A percentile compares a stretch with the other conserved stretches of the same genome.
phyloP scores from a whole-genome alignment of 2,113 vertebrate genomes.

The Galbula dea region DNA sequence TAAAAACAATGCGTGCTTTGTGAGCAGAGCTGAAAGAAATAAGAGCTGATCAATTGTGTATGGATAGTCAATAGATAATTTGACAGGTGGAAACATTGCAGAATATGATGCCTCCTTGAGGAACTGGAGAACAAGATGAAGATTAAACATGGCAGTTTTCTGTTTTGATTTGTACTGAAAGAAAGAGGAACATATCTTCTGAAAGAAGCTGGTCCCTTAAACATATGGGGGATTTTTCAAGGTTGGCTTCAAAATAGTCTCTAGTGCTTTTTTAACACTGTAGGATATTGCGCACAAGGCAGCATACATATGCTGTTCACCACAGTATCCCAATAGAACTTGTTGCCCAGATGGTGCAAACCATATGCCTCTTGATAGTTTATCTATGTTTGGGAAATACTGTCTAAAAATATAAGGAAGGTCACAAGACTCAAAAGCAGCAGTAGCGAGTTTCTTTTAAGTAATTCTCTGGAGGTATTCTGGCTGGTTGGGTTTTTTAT shows the following conservation, averaged over 20 bases:
- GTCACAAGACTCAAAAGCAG: not conserved
- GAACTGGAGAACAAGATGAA: conserved; percentile 29
- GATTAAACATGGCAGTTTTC: conserved; percentile 29
- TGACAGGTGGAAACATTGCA: not conserved
- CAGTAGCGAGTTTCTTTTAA: not conserved
- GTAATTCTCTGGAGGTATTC: not conserved
- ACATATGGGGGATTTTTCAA: conserved; percentile 67
- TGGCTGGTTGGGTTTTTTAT: not conserved
- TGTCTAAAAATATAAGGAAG: conserved; percentile 25
- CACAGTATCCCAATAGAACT: conserved; percentile 51
- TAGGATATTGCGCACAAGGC: conserved; percentile 35
- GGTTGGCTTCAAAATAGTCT: conserved; percentile 58
- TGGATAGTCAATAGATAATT: not conserved
- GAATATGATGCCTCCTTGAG: conserved; percentile 4
- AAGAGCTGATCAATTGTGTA: not conserved
- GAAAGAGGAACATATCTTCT: conserved; percentile 39
- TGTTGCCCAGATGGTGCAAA: conserved; percentile 61
- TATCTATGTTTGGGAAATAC: conserved; percentile 52
- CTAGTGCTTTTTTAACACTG: conserved; percentile 51
- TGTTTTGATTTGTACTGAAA: conserved; percentile 60
- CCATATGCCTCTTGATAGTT: conserved; percentile 59
- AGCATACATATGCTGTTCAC: conserved; percentile 54
- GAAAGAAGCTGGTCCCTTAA: conserved; percentile 53
- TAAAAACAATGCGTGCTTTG: not conserved
- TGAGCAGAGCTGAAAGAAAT: not conserved